phyloP scores from a whole-genome alignment of 2,888 invertebrate species.

The Heliconius aoede region DNA sequence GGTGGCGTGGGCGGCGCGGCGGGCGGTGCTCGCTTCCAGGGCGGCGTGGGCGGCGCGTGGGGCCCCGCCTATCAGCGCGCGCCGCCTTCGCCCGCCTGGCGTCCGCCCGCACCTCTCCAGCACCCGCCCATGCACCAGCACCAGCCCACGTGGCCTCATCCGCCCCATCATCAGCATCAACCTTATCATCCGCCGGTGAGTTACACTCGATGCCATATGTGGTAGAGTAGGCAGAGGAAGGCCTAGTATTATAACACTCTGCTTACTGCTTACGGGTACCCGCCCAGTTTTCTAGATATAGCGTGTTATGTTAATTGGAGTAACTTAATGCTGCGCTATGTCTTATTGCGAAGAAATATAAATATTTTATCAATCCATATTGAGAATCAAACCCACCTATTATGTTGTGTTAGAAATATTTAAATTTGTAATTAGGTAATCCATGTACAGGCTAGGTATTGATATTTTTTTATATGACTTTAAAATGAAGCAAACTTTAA shows the following conservation, averaged over 20 bases:
- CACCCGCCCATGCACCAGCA: constrained; percentile 61
- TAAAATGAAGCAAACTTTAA: constrained; percentile 3
- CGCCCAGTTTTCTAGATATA: too few species aligned
- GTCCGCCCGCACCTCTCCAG: constrained; percentile 63
- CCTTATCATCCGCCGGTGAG: constrained; percentile 69
- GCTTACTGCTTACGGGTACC: too few species aligned
- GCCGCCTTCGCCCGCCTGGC: constrained; percentile 61
- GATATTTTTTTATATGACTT: background rate
- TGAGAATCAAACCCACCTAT: too few species aligned
- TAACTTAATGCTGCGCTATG: background rate
- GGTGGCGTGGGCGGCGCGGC: constrained; percentile 55
- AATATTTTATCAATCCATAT: background rate
- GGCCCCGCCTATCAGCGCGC: constrained; percentile 66
- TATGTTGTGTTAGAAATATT: too few species aligned
- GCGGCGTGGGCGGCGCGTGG: constrained; percentile 57
- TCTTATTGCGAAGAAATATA: background rate
- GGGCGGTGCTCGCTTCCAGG: constrained; percentile 48
- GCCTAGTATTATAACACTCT: background rate
- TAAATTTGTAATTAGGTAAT: background rate
- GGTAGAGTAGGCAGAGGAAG: background rate
- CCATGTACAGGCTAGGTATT: background rate
- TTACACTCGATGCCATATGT: background rate
- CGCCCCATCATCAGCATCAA: constrained; percentile 70
- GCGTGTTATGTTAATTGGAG: too few species aligned
- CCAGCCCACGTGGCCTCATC: constrained; percentile 68